A percentile compares a stretch with the other conserved stretches of the same genome.
These are phyloP conservation scores for Lasioglossum lativentre DNA, from an alignment of 2,888 invertebrate genomes.

Conservation along the genomic window DNA sequence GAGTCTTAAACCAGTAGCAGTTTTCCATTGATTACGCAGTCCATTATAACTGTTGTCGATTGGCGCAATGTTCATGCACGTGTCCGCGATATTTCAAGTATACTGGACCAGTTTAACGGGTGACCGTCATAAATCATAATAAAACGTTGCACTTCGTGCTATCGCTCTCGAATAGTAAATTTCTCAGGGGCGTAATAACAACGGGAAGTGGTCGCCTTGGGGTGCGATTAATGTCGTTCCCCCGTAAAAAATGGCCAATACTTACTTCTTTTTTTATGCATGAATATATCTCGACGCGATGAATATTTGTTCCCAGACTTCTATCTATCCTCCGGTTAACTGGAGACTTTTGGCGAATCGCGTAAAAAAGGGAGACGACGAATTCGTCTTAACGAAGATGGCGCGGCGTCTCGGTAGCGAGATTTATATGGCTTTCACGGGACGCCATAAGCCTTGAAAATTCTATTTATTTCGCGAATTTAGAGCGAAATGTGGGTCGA, in stretches of 20 bases:
- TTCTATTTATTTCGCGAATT: conserved; percentile 71
- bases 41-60: conserved; percentile 7
- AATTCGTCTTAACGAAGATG: conserved; percentile 1
- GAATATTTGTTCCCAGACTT: conserved; percentile 9
- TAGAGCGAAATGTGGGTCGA: conserved; percentile 66
- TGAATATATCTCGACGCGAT: neutral
- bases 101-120: conserved; percentile 50
- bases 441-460: conserved; percentile 66
- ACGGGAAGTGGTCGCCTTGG: conserved; percentile 57
- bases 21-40: neutral
- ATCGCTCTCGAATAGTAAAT: conserved; percentile 67
- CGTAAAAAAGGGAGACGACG: neutral
- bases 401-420: neutral
- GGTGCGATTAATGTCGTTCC: conserved; percentile 55
- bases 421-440: conserved; percentile 65
- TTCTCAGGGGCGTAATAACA: conserved; percentile 68
- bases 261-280: conserved; percentile 21
- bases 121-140: conserved; percentile 55
- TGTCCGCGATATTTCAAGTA: conserved; percentile 50
- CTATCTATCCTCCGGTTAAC: neutral
- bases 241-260: conserved; percentile 51
- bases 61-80: neutral
- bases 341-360: neutral
- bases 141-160: conserved; percentile 60
- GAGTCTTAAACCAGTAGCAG: neutral